phyloP scores from a whole-genome alignment of 2,888 invertebrate genomes.

The Drepanosiphum platanoidis region DNA sequence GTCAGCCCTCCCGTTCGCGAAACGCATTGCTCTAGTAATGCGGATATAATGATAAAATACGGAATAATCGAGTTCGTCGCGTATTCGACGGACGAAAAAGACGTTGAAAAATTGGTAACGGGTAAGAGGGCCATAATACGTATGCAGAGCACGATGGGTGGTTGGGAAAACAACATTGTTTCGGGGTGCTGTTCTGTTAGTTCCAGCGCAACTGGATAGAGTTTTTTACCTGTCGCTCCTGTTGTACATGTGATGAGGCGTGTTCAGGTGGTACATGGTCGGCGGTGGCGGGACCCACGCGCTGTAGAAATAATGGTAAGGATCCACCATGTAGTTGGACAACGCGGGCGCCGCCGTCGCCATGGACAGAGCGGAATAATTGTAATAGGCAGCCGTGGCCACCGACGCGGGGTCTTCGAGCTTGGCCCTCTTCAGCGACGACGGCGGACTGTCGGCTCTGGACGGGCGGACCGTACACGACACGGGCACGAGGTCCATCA shows the following conservation, averaged over 20 bases:
- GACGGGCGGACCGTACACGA: constrained; percentile 55
- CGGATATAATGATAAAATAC: no score
- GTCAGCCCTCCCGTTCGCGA: no score
- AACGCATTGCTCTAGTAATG: no score
- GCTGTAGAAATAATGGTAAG: constrained; percentile 64
- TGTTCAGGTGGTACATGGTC: constrained; percentile 64
- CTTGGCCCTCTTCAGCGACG: constrained; percentile 54
- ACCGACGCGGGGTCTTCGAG: constrained; percentile 39
- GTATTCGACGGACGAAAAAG: no score
- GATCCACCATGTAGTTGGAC: constrained; percentile 63
- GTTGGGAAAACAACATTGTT: no score
- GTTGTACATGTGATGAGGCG: constrained; percentile 63
- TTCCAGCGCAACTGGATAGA: no score
- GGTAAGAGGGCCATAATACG: no score
- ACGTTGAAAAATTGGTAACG: no score
- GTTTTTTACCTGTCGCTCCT: constrained; percentile 67
- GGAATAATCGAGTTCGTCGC: no score
- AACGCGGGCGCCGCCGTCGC: constrained; percentile 47
- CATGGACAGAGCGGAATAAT: constrained; percentile 26
- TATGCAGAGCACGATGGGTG: no score
- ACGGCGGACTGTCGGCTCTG: constrained; percentile 46
- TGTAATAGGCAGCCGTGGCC: constrained; percentile 35
- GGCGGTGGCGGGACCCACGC: constrained; percentile 66
- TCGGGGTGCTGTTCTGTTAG: no score
- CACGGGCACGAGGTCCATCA: constrained; percentile 53